These are phyloP conservation scores for Ictalurus furcatus DNA, from an alignment of 2,113 vertebrate species.

Conservation along the genomic window DNA sequence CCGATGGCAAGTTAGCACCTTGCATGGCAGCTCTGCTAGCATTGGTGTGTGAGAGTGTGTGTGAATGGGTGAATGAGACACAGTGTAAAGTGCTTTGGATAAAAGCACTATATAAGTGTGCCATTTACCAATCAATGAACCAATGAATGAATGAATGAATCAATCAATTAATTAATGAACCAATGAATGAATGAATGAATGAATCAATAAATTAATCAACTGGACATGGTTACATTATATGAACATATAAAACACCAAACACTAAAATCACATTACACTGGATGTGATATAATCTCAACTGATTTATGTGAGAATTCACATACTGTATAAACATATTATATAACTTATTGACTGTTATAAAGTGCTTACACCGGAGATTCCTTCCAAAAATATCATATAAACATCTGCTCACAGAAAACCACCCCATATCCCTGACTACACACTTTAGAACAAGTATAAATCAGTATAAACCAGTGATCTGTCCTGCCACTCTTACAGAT, in stretches of 20 bases:
- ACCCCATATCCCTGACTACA: not conserved
- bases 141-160: too few species aligned
- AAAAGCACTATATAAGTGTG: too few species aligned
- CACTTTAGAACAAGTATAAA: not conserved
- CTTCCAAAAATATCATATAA: not conserved
- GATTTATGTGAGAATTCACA: not conserved
- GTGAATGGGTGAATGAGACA: too few species aligned
- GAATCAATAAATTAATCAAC: slow-evolving; percentile 1
- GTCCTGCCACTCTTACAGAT: not conserved
- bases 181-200: not conserved
- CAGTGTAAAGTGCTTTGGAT: too few species aligned
- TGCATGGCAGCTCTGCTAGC: too few species aligned
- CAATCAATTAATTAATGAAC: too few species aligned
- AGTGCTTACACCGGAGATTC: not conserved
- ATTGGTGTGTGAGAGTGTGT: too few species aligned
- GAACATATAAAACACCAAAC: not conserved
- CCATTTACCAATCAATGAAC: too few species aligned
- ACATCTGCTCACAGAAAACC: not conserved
- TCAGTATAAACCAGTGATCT: not conserved
- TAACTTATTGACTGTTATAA: not conserved
- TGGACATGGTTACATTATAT: not conserved
- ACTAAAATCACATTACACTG: not conserved
- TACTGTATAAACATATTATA: not conserved
- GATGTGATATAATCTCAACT: not conserved
- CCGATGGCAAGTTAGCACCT: too few species aligned